Evolutionary conservation across 2,797 vertebrate genomes (phyloP).

Genomic region (Rhynchonycteris naso): DNA sequence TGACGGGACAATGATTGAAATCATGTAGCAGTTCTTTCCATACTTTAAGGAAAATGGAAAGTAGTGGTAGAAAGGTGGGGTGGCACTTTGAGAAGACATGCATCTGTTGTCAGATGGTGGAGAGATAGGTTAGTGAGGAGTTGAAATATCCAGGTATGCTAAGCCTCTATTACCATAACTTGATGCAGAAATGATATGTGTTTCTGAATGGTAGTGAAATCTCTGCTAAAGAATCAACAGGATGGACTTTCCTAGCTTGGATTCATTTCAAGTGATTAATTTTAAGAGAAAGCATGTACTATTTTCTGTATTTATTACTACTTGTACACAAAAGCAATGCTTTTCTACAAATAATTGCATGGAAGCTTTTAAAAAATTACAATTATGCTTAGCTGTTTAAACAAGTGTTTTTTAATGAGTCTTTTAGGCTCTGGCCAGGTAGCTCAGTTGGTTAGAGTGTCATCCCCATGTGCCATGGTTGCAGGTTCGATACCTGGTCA

Average conservation of each 20-base stretch:
- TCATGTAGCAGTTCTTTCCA: background rate
- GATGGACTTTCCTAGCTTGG: background rate
- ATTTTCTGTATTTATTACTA: background rate
- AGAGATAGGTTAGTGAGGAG: background rate
- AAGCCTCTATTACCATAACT: background rate
- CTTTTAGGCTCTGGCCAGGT: background rate
- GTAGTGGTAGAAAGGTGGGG: background rate
- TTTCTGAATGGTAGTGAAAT: background rate
- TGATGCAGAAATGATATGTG: background rate
- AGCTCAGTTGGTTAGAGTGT: too few relatives aligned
- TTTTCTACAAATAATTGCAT: conserved; percentile 16
- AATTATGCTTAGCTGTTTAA: conserved; percentile 14
- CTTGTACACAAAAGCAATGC: background rate
- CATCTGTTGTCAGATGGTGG: background rate
- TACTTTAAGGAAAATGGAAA: conserved; percentile 11
- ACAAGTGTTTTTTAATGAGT: conserved; percentile 34
- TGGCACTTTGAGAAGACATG: background rate
- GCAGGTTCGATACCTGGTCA: too few relatives aligned
- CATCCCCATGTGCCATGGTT: too few relatives aligned
- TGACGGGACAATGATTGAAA: background rate
- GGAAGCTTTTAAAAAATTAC: background rate
- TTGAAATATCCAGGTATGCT: background rate
- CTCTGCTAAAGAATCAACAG: background rate
- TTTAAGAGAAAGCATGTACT: background rate
- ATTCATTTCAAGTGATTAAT: conserved; percentile 33